Base-by-base conservation (phyloP, 2,888 invertebrate species). In the Cheilosia vernalis region DNA sequence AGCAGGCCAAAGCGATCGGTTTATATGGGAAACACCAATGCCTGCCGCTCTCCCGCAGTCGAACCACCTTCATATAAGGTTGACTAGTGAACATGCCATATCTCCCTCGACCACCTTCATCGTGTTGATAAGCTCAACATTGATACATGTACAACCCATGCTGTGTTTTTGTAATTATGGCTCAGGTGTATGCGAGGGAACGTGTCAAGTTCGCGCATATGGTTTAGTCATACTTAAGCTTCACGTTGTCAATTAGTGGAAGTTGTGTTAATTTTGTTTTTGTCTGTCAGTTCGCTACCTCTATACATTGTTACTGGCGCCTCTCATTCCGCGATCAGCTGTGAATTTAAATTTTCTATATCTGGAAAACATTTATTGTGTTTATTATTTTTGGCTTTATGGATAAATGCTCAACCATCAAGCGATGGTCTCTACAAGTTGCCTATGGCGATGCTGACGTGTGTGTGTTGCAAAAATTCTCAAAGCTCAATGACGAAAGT, bases 361-460 rank as follows among this genome's bases (percentile, higher is more conserved):
- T 13, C 33, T 19, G 42, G 42, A 49, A 58, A 42, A 69, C 37
- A 19, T 37, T 4, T 19, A 24, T 51, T 27, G n/a, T 53, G 19
- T 19, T 1, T 2, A 33, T 42, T 15, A 47, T 47, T 44, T 21
- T 58, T 40, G 37, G 40, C 58, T 86, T 80, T 70, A 86, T 86
- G 86, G 82, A 72, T 69, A 82, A 61, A 60, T 51, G 67, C 33
- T 24, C 82, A 67, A 55, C 73, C 53, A 84, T 87, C 30, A 89
- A 88, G 76, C 89, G 89, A 77, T 90, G 91, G 89, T 90, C 90
- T 44, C 91, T 91, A 85, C 88, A 91, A 76, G 89, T 91, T 84
- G 90, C 90, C 70, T 89, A 89, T 44, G 87, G 88, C 70, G 89
- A 90, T 66, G 87, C 87, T 19, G 88, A 88, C 80, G 88, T 88